Conservation (phyloP, 2,888 invertebrate species). For the Brachylomia viminalis region DNA sequence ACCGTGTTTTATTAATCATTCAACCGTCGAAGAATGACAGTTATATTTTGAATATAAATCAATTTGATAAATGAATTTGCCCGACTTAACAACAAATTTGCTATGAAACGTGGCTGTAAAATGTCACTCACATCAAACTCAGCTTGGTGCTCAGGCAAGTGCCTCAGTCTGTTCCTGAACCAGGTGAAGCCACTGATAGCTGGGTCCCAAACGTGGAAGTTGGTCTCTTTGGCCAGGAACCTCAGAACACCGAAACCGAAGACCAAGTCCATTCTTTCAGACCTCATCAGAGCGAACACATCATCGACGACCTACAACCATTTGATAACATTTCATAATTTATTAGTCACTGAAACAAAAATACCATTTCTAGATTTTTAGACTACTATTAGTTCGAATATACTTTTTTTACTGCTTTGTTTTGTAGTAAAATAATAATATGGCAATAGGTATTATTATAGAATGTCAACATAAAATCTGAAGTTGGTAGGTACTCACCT, state of each 20-base stretch:
- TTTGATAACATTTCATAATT: neutral
- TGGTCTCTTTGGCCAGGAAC: conserved; percentile 81
- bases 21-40: neutral
- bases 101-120: neutral
- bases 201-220: conserved; percentile 85
- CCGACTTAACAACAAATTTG: neutral
- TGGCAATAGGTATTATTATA: too few relatives aligned
- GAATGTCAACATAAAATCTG: neutral
- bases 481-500: conserved; percentile 83
- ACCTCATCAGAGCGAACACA: conserved; percentile 85
- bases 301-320: conserved; percentile 77
- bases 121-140: conserved; percentile 81
- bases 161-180: conserved; percentile 82
- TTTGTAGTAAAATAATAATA: too few relatives aligned
- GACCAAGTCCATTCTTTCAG: conserved; percentile 75
- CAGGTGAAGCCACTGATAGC: conserved; percentile 84
- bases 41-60: too few relatives aligned
- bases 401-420: neutral
- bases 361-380: neutral
- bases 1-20: neutral
- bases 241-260: conserved; percentile 83
- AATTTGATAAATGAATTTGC: neutral
- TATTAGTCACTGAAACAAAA: neutral
- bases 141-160: conserved; percentile 79
- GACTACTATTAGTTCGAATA: too few relatives aligned